Evolutionary conservation across 2,113 vertebrate species (phyloP).

Genomic region (Oreochromis spilurus): DNA sequence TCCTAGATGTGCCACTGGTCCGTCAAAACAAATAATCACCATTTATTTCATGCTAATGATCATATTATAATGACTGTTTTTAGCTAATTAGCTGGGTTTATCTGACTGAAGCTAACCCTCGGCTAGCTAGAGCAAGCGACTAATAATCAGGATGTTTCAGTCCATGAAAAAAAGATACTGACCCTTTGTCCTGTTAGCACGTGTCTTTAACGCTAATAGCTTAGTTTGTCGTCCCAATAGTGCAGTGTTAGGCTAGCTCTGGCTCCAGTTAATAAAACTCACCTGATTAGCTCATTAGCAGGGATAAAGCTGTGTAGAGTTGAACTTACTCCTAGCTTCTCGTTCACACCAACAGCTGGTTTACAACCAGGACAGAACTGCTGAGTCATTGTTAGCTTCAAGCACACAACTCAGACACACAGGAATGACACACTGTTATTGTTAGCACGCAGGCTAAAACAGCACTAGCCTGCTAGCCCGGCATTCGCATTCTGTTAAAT

Average conservation of each 20-base stretch:
- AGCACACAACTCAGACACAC: neutral
- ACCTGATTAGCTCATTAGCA: neutral
- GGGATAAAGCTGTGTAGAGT: neutral
- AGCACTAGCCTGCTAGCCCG: neutral
- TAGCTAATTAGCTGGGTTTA: neutral
- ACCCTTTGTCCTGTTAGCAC: neutral
- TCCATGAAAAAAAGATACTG: neutral
- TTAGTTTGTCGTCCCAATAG: neutral
- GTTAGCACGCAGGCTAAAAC: neutral
- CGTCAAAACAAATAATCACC: neutral
- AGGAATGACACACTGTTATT: neutral
- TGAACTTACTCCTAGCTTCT: neutral
- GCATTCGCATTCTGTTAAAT: neutral
- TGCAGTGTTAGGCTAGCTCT: neutral
- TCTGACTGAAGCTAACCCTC: neutral
- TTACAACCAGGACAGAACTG: neutral
- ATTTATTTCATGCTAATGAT: neutral
- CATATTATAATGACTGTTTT: neutral
- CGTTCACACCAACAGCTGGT: neutral
- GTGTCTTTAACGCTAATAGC: neutral
- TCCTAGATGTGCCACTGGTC: neutral
- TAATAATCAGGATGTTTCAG: neutral
- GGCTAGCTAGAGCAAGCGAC: neutral
- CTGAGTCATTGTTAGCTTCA: neutral
- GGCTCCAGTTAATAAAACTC: neutral